Evolutionary conservation across 2,113 vertebrate species (phyloP).

Genomic region (Scalopus aquaticus): DNA sequence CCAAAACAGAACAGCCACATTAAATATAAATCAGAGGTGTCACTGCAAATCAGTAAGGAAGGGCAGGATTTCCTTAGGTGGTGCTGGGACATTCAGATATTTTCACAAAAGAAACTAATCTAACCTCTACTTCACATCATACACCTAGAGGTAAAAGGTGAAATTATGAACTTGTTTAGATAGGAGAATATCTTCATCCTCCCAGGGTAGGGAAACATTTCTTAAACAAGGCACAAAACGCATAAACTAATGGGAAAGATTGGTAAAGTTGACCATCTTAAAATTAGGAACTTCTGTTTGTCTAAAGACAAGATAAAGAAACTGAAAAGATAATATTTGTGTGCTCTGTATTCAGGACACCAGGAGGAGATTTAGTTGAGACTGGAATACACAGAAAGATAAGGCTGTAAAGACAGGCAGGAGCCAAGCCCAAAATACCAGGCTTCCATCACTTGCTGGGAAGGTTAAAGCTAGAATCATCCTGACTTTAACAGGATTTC

Average conservation of each 20-base stretch:
- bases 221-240: slow-evolving; percentile 1
- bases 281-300: not conserved
- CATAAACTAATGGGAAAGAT: not conserved
- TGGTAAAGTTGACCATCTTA: not conserved
- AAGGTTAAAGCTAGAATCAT: not conserved
- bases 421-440: not conserved
- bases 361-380: not conserved
- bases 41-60: not conserved
- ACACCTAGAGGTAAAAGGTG: not conserved
- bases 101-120: not conserved
- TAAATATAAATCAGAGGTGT: not conserved
- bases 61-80: not conserved
- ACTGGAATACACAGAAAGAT: not conserved
- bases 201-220: not conserved
- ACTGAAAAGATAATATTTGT: slow-evolving; percentile 44
- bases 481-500: not conserved
- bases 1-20: not conserved
- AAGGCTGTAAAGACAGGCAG: not conserved
- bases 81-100: not conserved
- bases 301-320: slow-evolving; percentile 7
- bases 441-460: not conserved
- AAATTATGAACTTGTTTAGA: not conserved
- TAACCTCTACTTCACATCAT: not conserved
- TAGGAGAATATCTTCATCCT: not conserved
- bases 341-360: slow-evolving; percentile 56